A percentile compares a stretch with the other conserved stretches of the same genome.
Evolutionary conservation across 53 echinoderm and acorn worm genomes (phyloP).

Genomic region (Crossaster papposus): DNA sequence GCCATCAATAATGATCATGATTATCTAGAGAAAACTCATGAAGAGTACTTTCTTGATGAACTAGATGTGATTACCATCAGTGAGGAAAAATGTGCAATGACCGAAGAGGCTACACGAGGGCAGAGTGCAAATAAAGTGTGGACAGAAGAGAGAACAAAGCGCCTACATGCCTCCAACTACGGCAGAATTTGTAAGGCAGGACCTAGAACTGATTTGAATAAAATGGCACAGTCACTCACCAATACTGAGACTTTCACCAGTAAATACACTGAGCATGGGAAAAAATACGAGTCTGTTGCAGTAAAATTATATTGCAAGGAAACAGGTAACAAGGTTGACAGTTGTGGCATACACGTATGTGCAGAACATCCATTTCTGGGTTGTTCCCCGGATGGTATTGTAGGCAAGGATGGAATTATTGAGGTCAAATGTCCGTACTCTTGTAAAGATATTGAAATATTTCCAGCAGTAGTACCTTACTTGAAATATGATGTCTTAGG

Average conservation of each 20-base stretch:
- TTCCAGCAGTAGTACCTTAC: conserved; percentile 13
- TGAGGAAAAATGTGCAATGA: conserved; percentile 24
- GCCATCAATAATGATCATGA: conserved; percentile 23
- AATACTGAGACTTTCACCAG: background rate
- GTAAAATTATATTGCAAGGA: conserved; percentile 1
- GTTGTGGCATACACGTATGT: conserved; percentile 10
- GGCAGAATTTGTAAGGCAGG: conserved; percentile 36
- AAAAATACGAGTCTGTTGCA: conserved; percentile 17
- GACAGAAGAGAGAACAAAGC: conserved; percentile 11
- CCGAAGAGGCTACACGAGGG: conserved; percentile 23
- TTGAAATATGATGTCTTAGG: conserved; percentile 5
- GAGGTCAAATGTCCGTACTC: conserved; percentile 34
- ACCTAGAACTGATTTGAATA: conserved; percentile 9
- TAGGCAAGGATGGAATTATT: conserved; percentile 11
- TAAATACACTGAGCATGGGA: conserved; percentile 19
- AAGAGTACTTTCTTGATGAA: conserved; percentile 13
- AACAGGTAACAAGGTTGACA: conserved; percentile 19
- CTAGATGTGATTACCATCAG: conserved; percentile 21
- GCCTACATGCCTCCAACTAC: conserved; percentile 18
- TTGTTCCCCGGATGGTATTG: conserved; percentile 25
- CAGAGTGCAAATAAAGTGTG: conserved; percentile 27
- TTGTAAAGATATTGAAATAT: conserved; percentile 22
- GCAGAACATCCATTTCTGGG: background rate
- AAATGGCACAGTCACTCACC: conserved; percentile 26
- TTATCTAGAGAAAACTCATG: conserved; percentile 6